Percentiles rank a stretch among this genome's conserved stretches.
Evolutionary conservation across 2,888 invertebrate species (phyloP).

Genomic region (Catonia carolina): DNA sequence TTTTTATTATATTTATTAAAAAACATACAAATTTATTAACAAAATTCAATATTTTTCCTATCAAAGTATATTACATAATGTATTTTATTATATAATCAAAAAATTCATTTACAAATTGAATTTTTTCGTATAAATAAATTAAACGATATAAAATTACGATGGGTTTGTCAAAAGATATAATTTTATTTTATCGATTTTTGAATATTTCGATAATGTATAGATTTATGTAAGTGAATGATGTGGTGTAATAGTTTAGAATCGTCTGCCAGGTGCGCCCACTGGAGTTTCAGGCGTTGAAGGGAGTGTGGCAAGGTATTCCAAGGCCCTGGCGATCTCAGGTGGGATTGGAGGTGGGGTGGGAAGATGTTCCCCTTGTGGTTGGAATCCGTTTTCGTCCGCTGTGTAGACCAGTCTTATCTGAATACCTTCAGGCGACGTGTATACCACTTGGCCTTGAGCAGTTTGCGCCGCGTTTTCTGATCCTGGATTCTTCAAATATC

Average conservation of each 20-base stretch:
- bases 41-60: too few species aligned
- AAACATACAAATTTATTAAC: too few species aligned
- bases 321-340: slow-evolving; percentile 40
- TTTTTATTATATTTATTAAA: too few species aligned
- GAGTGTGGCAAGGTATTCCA: slow-evolving; percentile 37
- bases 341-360: slow-evolving; percentile 43
- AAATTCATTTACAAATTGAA: too few species aligned
- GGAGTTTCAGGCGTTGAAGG: slow-evolving; percentile 30
- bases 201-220: too few species aligned
- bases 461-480: slow-evolving; percentile 31
- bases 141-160: too few species aligned
- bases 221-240: too few species aligned
- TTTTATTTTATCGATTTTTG: too few species aligned
- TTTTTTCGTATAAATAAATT: too few species aligned
- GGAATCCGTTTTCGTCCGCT: slow-evolving; percentile 65
- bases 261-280: slow-evolving; percentile 4
- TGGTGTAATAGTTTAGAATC: slow-evolving; percentile 4
- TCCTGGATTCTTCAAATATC: slow-evolving; percentile 39
- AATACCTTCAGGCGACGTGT: slow-evolving; percentile 33
- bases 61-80: too few species aligned
- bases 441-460: slow-evolving; percentile 35
- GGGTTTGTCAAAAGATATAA: too few species aligned
- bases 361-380: slow-evolving; percentile 49
- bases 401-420: slow-evolving; percentile 51
- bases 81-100: too few species aligned